These are phyloP conservation scores for Polyommatus icarus DNA, from an alignment of 2,888 invertebrate species.

Conservation along the genomic window DNA sequence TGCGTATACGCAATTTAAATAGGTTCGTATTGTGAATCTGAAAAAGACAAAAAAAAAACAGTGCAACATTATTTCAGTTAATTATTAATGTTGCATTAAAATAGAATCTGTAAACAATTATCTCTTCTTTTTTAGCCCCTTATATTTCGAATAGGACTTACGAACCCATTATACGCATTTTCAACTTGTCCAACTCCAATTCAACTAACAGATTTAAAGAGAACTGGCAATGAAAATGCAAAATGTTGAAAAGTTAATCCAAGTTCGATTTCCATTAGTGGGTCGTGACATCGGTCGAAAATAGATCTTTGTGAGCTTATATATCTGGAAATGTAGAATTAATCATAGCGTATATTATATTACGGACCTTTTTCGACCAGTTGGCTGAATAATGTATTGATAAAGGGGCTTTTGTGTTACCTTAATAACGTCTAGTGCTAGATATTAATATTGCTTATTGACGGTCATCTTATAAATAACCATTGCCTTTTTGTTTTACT, in stretches of 20 bases:
- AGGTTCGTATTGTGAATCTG: too few species aligned
- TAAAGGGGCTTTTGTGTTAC: background rate
- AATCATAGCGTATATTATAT: constrained; percentile 26
- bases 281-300: constrained; percentile 37
- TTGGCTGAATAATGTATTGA: constrained; percentile 13
- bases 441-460: constrained; percentile 9
- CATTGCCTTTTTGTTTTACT: background rate
- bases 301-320: constrained; percentile 35
- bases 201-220: background rate
- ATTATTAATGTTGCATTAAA: too few species aligned
- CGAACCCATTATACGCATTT: background rate
- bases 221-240: constrained; percentile 23
- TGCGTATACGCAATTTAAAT: too few species aligned
- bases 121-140: background rate
- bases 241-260: constrained; percentile 20
- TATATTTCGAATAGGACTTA: background rate
- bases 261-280: constrained; percentile 37
- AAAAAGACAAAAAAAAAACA: too few species aligned
- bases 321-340: constrained; percentile 22
- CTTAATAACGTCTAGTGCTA: constrained; percentile 2
- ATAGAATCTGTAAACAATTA: background rate
- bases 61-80: too few species aligned
- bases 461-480: background rate
- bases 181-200: background rate
- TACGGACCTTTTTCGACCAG: constrained; percentile 23